phyloP scores from a whole-genome alignment of 2,113 vertebrate species.

The Sander lucioperca region DNA sequence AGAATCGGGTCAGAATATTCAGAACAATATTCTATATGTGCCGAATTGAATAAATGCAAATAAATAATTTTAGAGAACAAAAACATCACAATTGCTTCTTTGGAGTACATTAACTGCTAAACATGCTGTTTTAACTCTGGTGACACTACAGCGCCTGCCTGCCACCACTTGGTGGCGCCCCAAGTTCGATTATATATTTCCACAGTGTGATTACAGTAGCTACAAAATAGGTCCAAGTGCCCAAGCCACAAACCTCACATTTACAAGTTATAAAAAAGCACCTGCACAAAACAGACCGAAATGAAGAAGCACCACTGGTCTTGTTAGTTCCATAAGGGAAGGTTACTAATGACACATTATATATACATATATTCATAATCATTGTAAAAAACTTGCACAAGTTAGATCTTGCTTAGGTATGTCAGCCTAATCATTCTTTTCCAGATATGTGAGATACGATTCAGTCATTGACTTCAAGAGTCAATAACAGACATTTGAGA shows the following conservation, averaged over 20 bases:
- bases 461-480: too few species aligned
- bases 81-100: background rate
- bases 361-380: background rate
- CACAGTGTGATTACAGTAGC: background rate
- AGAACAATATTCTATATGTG: constrained; percentile 1
- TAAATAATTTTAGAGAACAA: background rate
- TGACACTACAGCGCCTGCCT: constrained; percentile 22
- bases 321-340: background rate
- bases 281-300: background rate
- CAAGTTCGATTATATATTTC: constrained; percentile 19
- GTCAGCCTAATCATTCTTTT: background rate
- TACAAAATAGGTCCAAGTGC: background rate
- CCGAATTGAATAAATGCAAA: background rate
- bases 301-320: background rate
- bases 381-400: background rate
- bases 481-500: background rate
- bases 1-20: constrained; percentile 13
- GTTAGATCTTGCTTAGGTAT: background rate
- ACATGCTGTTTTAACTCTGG: background rate
- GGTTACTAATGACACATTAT: background rate
- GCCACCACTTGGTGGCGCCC: constrained; percentile 69
- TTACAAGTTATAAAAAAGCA: background rate
- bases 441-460: constrained; percentile 7
- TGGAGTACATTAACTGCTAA: background rate
- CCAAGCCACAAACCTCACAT: background rate